phyloP scores from a whole-genome alignment of 2,888 invertebrate genomes.

The Agrilus mali region DNA sequence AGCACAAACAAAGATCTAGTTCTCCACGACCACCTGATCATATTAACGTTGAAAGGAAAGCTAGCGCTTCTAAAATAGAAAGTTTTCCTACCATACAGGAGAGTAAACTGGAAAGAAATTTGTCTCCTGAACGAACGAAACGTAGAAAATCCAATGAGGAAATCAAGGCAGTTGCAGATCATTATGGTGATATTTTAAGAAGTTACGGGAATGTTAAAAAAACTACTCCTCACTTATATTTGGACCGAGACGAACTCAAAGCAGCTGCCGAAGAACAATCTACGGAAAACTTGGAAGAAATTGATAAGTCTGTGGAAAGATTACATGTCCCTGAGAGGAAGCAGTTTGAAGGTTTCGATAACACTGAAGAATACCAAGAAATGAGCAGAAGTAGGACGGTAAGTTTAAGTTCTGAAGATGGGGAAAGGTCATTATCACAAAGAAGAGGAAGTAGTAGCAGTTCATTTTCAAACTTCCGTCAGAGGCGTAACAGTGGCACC shows the following conservation, averaged over 20 bases:
- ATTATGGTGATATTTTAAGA: slow-evolving; percentile 68
- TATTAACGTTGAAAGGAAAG: too few relatives aligned
- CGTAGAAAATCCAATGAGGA: slow-evolving; percentile 45
- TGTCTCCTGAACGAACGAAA: slow-evolving; percentile 10
- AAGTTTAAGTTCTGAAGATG: slow-evolving; percentile 8
- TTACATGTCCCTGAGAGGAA: not conserved
- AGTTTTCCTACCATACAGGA: too few relatives aligned
- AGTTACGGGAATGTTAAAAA: slow-evolving; percentile 42
- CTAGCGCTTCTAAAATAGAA: too few relatives aligned
- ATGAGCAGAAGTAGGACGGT: slow-evolving; percentile 7
- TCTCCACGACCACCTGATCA: too few relatives aligned
- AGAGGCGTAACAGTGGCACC: not conserved
- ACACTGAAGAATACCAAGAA: not conserved
- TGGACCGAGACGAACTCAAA: slow-evolving; percentile 23
- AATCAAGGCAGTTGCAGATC: slow-evolving; percentile 58
- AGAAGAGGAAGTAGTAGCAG: slow-evolving; percentile 5
- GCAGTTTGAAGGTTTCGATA: not conserved
- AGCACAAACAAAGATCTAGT: too few relatives aligned
- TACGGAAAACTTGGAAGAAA: slow-evolving; percentile 2
- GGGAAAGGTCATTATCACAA: slow-evolving; percentile 2
- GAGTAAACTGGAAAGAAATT: too few relatives aligned
- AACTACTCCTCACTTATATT: slow-evolving; percentile 11
- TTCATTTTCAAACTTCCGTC: too few relatives aligned
- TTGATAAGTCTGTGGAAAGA: slow-evolving; percentile 2
- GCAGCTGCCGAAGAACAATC: slow-evolving; percentile 25